Conservation (phyloP, 2,113 vertebrate species). For the Crypturellus undulatus region DNA sequence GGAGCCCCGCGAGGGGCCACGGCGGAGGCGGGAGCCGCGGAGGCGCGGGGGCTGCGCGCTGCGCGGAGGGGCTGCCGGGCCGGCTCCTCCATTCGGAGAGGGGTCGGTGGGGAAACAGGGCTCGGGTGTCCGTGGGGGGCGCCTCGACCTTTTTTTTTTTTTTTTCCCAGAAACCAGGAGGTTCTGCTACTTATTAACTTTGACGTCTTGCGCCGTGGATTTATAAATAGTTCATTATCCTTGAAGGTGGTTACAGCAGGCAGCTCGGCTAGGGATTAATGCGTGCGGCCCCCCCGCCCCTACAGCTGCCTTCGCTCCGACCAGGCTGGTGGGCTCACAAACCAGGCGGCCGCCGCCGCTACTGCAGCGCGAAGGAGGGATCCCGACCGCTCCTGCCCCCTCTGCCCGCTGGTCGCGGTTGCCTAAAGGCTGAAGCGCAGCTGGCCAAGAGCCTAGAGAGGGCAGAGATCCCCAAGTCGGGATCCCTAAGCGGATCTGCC, state of each 20-base stretch:
- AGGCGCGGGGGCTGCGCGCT: not conserved
- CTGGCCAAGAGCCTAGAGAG: not conserved
- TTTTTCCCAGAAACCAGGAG: not conserved
- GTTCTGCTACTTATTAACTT: not conserved
- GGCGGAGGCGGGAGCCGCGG: not conserved
- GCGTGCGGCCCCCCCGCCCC: not conserved
- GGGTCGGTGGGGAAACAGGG: accelerated
- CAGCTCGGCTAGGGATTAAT: slow-evolving; percentile 13
- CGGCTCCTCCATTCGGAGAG: not conserved
- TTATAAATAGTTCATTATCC: slow-evolving; percentile 43
- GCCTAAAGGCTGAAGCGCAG: not conserved
- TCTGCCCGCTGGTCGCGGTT: not conserved
- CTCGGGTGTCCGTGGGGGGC: not conserved
- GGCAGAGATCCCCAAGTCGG: not conserved
- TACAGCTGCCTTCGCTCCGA: not conserved
- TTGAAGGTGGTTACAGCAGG: slow-evolving; percentile 21
- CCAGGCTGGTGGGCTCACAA: not conserved
- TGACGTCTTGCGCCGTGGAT: not conserved
- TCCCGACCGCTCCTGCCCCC: not conserved
- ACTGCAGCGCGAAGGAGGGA: not conserved
- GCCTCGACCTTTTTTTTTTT: not conserved
- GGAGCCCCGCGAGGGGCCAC: not conserved
- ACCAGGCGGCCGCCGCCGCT: not conserved
- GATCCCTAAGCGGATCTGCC: not conserved
- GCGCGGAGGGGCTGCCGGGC: not conserved